Conservation (phyloP, 2,113 vertebrate genomes). For the Dinomys branickii region DNA sequence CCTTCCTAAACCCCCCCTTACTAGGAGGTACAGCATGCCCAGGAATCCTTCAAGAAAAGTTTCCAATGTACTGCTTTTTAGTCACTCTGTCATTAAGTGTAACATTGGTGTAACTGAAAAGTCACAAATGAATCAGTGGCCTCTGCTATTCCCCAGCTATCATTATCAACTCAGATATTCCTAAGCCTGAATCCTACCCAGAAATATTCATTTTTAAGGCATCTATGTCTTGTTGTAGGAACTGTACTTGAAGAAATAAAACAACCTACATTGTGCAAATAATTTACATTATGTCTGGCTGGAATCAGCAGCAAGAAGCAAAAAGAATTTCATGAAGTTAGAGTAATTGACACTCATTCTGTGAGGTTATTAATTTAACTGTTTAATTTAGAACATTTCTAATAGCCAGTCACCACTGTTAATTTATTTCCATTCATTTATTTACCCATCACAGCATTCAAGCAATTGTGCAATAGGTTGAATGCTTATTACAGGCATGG, state of each 20-base stretch:
- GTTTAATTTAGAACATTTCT: conserved; percentile 21
- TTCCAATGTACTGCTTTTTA: not conserved
- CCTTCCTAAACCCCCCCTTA: not conserved
- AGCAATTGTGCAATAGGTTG: not conserved
- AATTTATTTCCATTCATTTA: conserved; percentile 11
- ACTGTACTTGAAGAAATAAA: conserved; percentile 30
- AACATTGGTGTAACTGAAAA: not conserved
- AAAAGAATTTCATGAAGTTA: conserved; percentile 21
- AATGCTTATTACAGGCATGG: not conserved
- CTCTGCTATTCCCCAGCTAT: not conserved
- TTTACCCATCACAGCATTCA: not conserved
- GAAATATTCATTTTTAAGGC: not conserved
- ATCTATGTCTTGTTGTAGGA: not conserved
- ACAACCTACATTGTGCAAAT: not conserved
- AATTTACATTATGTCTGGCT: not conserved
- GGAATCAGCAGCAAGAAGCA: not conserved
- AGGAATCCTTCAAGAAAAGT: not conserved
- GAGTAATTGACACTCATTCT: not conserved
- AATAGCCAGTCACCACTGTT: not conserved
- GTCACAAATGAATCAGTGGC: not conserved
- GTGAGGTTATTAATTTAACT: conserved; percentile 20
- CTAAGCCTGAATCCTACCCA: not conserved
- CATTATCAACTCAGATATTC: not conserved
- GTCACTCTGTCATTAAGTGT: not conserved
- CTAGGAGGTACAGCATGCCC: not conserved